Evolutionary conservation across 1,140 invertebrate species (phyloP).

Genomic region (Zaprionus davidi): DNA sequence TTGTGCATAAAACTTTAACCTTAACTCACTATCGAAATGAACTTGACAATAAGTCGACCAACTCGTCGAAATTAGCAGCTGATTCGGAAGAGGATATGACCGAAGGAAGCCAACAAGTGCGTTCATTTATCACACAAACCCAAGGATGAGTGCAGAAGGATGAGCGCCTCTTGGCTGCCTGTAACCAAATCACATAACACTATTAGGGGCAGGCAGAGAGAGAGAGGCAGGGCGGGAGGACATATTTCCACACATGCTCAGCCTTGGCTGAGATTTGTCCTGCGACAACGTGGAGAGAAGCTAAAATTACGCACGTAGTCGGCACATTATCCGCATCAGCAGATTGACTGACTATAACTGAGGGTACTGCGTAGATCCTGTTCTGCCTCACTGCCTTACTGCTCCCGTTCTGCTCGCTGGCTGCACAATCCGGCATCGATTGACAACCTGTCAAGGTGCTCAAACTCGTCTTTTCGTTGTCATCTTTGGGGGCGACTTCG

Average conservation of each 20-base stretch:
- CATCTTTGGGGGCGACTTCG: background rate
- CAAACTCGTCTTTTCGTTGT: slow-evolving; percentile 2
- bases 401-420: background rate
- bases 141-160: background rate
- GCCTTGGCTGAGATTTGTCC: no score
- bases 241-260: background rate
- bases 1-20: slow-evolving; percentile 17
- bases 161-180: background rate
- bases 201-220: background rate
- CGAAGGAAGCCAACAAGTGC: slow-evolving; percentile 5
- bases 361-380: slow-evolving; percentile 4
- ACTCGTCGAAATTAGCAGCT: slow-evolving; percentile 19
- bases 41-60: slow-evolving; percentile 9
- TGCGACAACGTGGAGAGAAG: background rate
- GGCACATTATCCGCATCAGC: slow-evolving; percentile 37
- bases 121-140: slow-evolving; percentile 26
- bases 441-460: slow-evolving; percentile 53
- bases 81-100: slow-evolving; percentile 15
- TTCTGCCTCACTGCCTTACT: slow-evolving; percentile 19
- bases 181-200: slow-evolving; percentile 33
- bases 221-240: background rate
- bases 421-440: slow-evolving; percentile 22
- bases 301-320: slow-evolving; percentile 39
- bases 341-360: slow-evolving; percentile 32
- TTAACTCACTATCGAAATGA: slow-evolving; percentile 27